phyloP scores from a whole-genome alignment of 2,113 vertebrate genomes.

The Gymnocephalus cernua region DNA sequence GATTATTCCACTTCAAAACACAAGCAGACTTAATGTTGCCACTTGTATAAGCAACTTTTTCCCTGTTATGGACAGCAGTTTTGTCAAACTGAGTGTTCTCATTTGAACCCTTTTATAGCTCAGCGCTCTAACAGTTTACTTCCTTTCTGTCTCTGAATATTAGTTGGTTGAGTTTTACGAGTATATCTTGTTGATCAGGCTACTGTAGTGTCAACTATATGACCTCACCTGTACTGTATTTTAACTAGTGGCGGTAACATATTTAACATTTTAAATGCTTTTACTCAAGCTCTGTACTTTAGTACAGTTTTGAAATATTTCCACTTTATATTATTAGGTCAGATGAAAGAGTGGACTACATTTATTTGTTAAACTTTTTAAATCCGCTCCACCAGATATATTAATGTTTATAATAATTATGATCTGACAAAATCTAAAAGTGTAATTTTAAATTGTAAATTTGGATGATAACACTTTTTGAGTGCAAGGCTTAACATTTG shows the following conservation, averaged over 20 bases:
- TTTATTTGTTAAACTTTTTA: too few relatives aligned
- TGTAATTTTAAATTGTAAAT: neutral
- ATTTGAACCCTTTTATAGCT: constrained; percentile 12
- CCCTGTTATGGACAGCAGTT: neutral
- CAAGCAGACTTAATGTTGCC: constrained; percentile 33
- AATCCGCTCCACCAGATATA: too few relatives aligned
- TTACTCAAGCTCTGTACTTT: too few relatives aligned
- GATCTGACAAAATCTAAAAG: neutral
- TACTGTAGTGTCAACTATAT: neutral
- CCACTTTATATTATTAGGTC: too few relatives aligned
- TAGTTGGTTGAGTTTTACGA: neutral
- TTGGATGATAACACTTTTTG: neutral
- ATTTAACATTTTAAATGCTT: too few relatives aligned
- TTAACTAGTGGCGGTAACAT: too few relatives aligned
- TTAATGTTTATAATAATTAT: too few relatives aligned
- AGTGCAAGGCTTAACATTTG: neutral
- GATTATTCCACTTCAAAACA: constrained; percentile 59
- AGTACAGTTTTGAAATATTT: too few relatives aligned
- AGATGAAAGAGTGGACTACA: too few relatives aligned
- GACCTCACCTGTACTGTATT: neutral
- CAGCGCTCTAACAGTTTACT: neutral
- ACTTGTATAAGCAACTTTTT: neutral
- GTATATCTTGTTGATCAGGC: neutral
- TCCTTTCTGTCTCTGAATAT: neutral
- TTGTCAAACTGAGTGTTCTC: neutral